Percentiles rank a stretch among this genome's conserved stretches.
These are phyloP conservation scores for Tanytarsus gracilentus DNA, from an alignment of 2,888 invertebrate species.

Conservation along the genomic window DNA sequence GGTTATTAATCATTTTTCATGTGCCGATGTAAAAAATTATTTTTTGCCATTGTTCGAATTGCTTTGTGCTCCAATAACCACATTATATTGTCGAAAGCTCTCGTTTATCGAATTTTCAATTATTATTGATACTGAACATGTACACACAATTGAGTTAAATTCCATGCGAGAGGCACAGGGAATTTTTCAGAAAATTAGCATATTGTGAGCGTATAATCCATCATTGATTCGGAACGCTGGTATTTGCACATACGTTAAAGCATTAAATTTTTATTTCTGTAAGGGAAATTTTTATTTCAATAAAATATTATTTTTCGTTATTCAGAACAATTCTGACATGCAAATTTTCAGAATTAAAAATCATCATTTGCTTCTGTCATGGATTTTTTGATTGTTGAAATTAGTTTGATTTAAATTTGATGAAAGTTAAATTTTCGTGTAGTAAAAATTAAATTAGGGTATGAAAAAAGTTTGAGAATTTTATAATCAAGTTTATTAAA, in stretches of 20 bases:
- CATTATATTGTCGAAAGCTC: not conserved
- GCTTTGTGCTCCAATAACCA: not conserved
- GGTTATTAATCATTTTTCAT: not conserved
- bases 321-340: not conserved
- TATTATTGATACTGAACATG: not conserved
- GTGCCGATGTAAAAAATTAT: no score
- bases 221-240: not conserved
- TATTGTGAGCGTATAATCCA: slow-evolving; percentile 3
- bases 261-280: not conserved
- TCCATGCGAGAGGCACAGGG: not conserved
- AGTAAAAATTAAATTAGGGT: no score
- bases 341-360: no score
- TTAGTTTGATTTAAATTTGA: no score
- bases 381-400: no score
- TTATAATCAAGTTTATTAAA: no score
- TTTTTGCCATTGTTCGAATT: no score
- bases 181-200: not conserved
- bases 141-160: slow-evolving; percentile 2
- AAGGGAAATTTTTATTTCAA: not conserved
- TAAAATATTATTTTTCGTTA: not conserved
- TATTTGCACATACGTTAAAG: not conserved
- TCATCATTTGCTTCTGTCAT: no score
- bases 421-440: no score
- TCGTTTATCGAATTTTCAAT: not conserved
- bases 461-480: no score